Evolutionary conservation across 1,140 invertebrate genomes (phyloP).

Genomic region (Himalopsyche phryganea): DNA sequence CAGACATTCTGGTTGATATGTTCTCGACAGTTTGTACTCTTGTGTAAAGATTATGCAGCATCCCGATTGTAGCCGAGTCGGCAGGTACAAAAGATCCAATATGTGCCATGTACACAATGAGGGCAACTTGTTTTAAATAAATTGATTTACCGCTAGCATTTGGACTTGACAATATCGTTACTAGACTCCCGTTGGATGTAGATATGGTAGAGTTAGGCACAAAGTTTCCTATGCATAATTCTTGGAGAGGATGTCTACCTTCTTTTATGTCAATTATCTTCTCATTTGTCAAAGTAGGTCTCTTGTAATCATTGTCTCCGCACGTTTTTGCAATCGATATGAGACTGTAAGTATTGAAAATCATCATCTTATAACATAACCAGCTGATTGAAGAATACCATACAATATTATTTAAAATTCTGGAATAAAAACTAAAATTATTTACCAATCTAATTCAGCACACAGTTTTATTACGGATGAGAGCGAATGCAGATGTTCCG

Average conservation of each 20-base stretch:
- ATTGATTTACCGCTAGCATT: constrained; percentile 92
- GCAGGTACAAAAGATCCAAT: constrained; percentile 88
- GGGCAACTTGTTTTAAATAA: constrained; percentile 78
- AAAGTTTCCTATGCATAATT: constrained; percentile 62
- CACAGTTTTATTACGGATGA: constrained; percentile 60
- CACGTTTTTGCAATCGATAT: constrained; percentile 69
- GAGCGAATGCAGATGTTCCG: constrained; percentile 60
- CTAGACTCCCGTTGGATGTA: constrained; percentile 51
- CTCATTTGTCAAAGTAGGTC: constrained; percentile 60
- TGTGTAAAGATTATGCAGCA: constrained; percentile 71
- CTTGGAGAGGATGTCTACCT: constrained; percentile 77
- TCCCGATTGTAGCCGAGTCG: constrained; percentile 63
- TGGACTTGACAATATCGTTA: constrained; percentile 83
- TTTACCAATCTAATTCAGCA: constrained; percentile 73
- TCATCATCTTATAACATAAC: too few relatives aligned
- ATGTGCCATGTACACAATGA: constrained; percentile 81
- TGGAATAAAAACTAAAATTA: too few relatives aligned
- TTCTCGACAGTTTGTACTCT: constrained; percentile 72
- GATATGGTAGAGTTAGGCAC: constrained; percentile 71
- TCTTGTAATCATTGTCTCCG: constrained; percentile 66
- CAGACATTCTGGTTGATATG: constrained; percentile 74
- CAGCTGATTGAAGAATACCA: too few relatives aligned
- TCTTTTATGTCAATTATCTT: constrained; percentile 64
- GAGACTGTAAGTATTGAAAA: constrained; percentile 54
- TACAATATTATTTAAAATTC: too few relatives aligned